Evolutionary conservation across 2,888 invertebrate species (phyloP), one percentile per base, ranked within the genome.

Genomic region (Morpho deidamia): DNA sequence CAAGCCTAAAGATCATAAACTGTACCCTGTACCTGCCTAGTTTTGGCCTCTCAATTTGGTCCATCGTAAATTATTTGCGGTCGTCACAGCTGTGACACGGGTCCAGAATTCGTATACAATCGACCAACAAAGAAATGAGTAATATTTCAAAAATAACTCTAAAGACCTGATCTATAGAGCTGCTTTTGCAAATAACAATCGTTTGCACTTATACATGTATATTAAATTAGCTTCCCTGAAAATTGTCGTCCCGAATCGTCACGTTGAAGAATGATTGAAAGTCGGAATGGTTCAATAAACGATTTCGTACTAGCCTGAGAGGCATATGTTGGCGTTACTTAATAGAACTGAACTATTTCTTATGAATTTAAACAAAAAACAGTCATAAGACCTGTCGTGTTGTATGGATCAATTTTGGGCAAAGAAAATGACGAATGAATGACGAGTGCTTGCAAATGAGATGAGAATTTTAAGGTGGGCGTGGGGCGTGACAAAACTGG

Each of bases 61-160:
- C 40, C 55, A 41, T 55, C 49, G 49, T 58, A 55, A 50, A 52
- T 58, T 55, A 58, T 58, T 44, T 52, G 58, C 52, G 58, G 55
- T 49, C 39, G 38, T 11, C 55, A 40, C 58, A 55, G 55, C 49
- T 58, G 58, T 58, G 58, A 58, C 55, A 47, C 8, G 58, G 58
- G 55, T 55, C 41, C 38, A 44, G 42, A 55, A 39, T 40, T 32
- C 43, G 40, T 42, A 23, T 49, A 52, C 45, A 40, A 11, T 42
- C 35, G 32, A 35, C 23, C n/a, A 11, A 40, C 32, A 34, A 37
- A 44, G 37, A 8, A 1, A 44, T 32, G 41, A 41, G 14, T 11
- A 7, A 41, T 34, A 9, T 8, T 23, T 5, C 37, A 12, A 41
- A 48, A 39, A 37, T 37, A 44, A 9, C 5, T 46, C 35, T 33